These are phyloP conservation scores for Dendrolimus punctatus DNA, from an alignment of 1,140 invertebrate genomes.

Conservation along the genomic window DNA sequence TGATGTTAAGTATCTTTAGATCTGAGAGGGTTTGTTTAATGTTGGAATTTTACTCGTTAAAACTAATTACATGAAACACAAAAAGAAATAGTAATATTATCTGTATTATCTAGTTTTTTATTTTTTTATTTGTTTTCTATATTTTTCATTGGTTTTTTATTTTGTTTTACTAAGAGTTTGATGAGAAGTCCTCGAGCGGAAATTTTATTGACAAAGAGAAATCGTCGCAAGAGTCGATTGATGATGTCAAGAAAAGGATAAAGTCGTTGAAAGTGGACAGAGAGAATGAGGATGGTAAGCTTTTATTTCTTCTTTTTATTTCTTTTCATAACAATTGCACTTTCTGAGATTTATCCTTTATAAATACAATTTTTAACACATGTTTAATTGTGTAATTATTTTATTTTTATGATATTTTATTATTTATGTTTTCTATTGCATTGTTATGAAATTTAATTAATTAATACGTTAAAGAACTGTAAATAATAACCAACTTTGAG, in stretches of 20 bases:
- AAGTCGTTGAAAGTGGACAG: constrained; percentile 62
- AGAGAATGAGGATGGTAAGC: constrained; percentile 67
- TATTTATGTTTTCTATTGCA: constrained; percentile 6
- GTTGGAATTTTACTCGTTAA: not conserved
- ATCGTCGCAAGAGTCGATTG: constrained; percentile 51
- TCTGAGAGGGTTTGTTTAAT: constrained; percentile 4
- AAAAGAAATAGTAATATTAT: not conserved
- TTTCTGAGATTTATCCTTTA: not conserved
- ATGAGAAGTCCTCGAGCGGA: constrained; percentile 41
- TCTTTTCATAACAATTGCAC: constrained; percentile 1
- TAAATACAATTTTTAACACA: not conserved
- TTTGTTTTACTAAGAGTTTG: constrained; percentile 32
- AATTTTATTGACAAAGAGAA: constrained; percentile 44
- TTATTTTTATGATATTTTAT: not conserved
- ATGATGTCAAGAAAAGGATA: constrained; percentile 57
- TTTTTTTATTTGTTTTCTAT: constrained; percentile 21
- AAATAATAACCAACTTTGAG: constrained; percentile 53
- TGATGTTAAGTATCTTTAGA: too few relatives aligned
- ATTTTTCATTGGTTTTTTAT: constrained; percentile 10
- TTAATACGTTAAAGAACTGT: constrained; percentile 4
- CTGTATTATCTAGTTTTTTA: constrained; percentile 15
- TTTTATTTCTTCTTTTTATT: constrained; percentile 14
- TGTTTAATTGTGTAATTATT: constrained; percentile 7
- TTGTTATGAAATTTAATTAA: not conserved
- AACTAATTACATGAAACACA: too few relatives aligned